phyloP scores from a whole-genome alignment of 2,113 vertebrate species.

The Cathartes aura region DNA sequence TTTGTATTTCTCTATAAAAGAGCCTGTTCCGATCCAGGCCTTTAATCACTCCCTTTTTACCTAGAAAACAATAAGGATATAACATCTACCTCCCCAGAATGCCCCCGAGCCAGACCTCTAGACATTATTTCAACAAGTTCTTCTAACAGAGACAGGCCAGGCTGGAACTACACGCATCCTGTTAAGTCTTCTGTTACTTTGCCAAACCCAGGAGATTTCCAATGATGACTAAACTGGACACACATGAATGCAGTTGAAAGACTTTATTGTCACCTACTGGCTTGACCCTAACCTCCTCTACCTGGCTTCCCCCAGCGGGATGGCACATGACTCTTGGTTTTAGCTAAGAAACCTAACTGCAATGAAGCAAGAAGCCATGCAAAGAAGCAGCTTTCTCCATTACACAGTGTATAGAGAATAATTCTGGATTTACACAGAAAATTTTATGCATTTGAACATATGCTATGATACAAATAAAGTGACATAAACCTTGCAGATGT shows the following conservation, averaged over 20 bases:
- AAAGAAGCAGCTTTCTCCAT: neutral
- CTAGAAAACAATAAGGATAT: neutral
- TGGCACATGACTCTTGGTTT: neutral
- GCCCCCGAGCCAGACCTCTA: neutral
- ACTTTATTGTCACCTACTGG: neutral
- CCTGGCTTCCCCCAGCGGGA: neutral
- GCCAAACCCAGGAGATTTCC: neutral
- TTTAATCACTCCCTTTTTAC: slow-evolving; percentile 12
- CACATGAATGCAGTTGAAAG: neutral
- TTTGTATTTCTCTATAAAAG: neutral
- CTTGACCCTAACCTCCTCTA: neutral
- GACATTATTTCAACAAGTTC: neutral
- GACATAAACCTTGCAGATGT: neutral
- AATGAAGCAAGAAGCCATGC: neutral
- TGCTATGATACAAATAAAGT: neutral
- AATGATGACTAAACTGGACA: neutral
- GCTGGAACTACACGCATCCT: neutral
- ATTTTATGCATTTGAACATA: neutral
- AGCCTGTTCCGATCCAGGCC: neutral
- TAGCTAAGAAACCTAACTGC: neutral
- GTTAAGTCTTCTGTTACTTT: neutral
- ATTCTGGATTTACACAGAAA: neutral
- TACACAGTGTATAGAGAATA: neutral
- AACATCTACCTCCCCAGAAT: neutral
- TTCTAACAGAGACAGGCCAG: neutral